Percentiles rank a stretch among this genome's conserved stretches.
Conservation (phyloP, 2,888 invertebrate genomes). For the Tinea pellionella region DNA sequence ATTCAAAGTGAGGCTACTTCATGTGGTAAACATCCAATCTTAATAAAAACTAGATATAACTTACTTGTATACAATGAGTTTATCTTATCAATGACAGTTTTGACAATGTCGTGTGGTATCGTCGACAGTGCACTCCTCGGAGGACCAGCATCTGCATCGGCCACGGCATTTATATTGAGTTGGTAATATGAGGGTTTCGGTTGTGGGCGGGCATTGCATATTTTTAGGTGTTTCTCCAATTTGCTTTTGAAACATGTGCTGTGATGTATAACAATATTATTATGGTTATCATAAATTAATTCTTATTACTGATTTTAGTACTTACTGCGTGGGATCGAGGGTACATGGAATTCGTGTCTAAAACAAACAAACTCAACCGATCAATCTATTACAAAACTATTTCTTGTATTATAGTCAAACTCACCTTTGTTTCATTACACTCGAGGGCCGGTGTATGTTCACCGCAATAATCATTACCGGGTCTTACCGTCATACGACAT, state of each 20-base stretch:
- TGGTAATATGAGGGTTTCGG: constrained; percentile 64
- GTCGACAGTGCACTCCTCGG: constrained; percentile 35
- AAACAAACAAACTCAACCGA: constrained; percentile 21
- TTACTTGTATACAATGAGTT: constrained; percentile 50
- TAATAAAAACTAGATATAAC: no score
- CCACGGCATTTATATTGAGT: constrained; percentile 54
- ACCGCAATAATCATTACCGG: constrained; percentile 77
- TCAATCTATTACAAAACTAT: no score
- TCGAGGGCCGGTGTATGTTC: constrained; percentile 71
- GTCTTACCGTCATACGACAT: constrained; percentile 80
- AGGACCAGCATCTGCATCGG: constrained; percentile 26
- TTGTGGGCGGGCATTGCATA: constrained; percentile 76
- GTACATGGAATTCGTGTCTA: constrained; percentile 76
- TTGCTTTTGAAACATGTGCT: constrained; percentile 77
- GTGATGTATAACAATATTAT: constrained; percentile 11
- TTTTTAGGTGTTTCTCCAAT: constrained; percentile 75
- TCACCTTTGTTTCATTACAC: constrained; percentile 32
- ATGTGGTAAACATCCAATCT: no score
- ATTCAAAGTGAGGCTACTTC: no score
- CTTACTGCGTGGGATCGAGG: constrained; percentile 79
- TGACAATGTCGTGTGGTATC: constrained; percentile 33
- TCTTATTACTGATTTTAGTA: no score
- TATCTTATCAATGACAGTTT: constrained; percentile 44
- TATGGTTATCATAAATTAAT: no score
- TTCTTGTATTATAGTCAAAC: no score